Conservation (phyloP, 2,113 vertebrate species). For the Pangasianodon gigas region DNA sequence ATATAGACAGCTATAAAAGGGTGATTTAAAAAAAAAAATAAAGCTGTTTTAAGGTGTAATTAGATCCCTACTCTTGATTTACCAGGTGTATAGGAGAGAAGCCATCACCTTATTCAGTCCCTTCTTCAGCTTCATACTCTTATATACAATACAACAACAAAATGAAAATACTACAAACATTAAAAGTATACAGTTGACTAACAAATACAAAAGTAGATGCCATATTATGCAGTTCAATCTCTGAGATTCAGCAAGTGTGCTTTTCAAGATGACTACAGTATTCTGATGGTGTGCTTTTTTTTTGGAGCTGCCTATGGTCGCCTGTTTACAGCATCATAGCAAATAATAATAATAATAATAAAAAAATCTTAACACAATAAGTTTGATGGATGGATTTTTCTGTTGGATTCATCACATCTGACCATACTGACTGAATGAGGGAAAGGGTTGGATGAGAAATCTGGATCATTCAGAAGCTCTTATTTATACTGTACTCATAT, state of each 20-base stretch:
- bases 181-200: background rate
- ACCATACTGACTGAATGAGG: background rate
- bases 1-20: too few species aligned
- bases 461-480: background rate
- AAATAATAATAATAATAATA: background rate
- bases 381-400: background rate
- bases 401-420: background rate
- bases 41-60: background rate
- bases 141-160: background rate
- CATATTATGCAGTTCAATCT: too few species aligned
- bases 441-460: background rate
- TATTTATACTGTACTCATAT: background rate
- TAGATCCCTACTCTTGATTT: background rate
- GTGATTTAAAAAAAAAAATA: background rate
- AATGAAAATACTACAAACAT: background rate
- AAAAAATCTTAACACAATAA: background rate
- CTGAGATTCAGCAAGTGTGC: background rate
- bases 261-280: constrained; percentile 34
- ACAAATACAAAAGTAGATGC: background rate
- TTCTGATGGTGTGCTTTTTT: background rate
- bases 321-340: background rate
- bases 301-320: background rate
- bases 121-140: background rate
- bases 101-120: background rate
- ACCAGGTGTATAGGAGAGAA: background rate